Evolutionary conservation across 2,113 vertebrate species (phyloP).

Genomic region (Oryctolagus cuniculus): mOryCun1.1 NC_091439.1:48108501-48109000

Average conservation of each 20-base stretch:
- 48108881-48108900: too few species aligned
- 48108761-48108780: too few species aligned
- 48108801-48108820: too few species aligned
- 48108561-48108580: slow-evolving; percentile 51
- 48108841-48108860: too few species aligned
- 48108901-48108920: too few species aligned
- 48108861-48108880: too few species aligned
- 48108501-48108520: background rate
- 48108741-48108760: slow-evolving; percentile 78
- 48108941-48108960: too few species aligned
- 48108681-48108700: slow-evolving; percentile 36
- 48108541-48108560: background rate
- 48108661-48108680: background rate
- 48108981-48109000: too few species aligned
- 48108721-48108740: slow-evolving; percentile 76
- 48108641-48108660: slow-evolving; percentile 55
- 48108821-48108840: too few species aligned
- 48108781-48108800: too few species aligned
- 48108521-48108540: background rate
- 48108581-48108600: slow-evolving; percentile 68
- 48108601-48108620: slow-evolving; percentile 60
- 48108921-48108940: too few species aligned
- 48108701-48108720: slow-evolving; percentile 76
- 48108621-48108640: slow-evolving; percentile 60
- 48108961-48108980: too few species aligned